Conservation (phyloP, 2,113 vertebrate genomes). For the Drymodes brunneopygia region DNA sequence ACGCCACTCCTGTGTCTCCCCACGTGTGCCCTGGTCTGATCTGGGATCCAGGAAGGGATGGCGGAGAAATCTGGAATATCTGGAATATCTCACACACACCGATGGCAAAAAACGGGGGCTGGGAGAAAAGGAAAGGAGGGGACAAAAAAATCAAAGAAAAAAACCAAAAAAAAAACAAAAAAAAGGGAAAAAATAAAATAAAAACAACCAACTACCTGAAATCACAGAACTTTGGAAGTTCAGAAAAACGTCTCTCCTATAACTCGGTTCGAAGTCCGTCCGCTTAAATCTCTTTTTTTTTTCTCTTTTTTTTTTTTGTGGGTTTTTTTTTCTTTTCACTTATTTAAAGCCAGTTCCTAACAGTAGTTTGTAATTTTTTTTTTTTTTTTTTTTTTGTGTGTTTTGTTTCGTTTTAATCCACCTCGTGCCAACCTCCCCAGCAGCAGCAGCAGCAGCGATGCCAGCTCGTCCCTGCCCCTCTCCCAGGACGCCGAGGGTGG, state of each 20-base stretch:
- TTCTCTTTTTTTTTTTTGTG: neutral
- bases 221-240: constrained; percentile 65
- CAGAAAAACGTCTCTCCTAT: constrained; percentile 56
- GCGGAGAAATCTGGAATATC: neutral
- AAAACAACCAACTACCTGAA: constrained; percentile 51
- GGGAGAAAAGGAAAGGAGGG: neutral
- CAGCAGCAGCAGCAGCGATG: no score
- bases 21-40: neutral
- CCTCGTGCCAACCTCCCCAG: neutral
- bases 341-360: constrained; percentile 59
- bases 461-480: constrained; percentile 36
- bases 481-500: neutral
- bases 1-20: neutral
- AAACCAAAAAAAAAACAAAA: neutral
- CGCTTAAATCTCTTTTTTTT: constrained; percentile 17
- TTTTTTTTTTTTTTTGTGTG: neutral
- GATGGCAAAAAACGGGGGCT: constrained; percentile 18
- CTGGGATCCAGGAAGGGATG: neutral
- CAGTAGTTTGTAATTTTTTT: neutral
- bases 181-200: no score
- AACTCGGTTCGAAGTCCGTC: neutral
- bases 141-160: no score
- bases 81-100: constrained; percentile 40
- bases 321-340: neutral
- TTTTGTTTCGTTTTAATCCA: neutral